Evolutionary conservation across 2,113 vertebrate genomes (phyloP).

Genomic region (Tragelaphus buxtoni): DNA sequence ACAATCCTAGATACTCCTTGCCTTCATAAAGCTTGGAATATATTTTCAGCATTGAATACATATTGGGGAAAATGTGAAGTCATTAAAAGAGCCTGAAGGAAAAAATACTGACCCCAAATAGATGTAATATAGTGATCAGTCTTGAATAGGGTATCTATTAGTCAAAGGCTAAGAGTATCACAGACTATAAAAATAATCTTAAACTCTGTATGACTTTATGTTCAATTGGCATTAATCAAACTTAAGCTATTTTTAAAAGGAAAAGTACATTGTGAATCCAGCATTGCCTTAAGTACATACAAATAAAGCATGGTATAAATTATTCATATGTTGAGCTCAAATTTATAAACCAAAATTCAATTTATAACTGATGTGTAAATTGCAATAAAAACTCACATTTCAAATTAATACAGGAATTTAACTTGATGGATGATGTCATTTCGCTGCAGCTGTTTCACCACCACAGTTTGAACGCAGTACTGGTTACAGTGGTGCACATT

Average conservation of each 20-base stretch:
- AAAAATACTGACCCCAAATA: neutral
- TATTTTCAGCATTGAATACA: neutral
- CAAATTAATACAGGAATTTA: neutral
- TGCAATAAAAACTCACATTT: neutral
- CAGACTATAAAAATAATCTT: neutral
- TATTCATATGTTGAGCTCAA: neutral
- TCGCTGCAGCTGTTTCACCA: neutral
- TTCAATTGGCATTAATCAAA: neutral
- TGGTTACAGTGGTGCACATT: neutral
- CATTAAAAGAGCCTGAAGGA: neutral
- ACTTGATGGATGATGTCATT: neutral
- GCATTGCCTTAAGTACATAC: neutral
- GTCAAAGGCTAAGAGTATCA: neutral
- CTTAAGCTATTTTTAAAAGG: neutral
- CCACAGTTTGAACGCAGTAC: neutral
- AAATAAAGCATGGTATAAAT: neutral
- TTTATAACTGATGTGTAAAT: neutral
- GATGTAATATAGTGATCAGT: neutral
- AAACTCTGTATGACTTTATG: neutral
- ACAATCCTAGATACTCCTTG: neutral
- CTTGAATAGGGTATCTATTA: neutral
- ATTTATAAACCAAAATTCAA: neutral
- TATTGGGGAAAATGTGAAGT: neutral
- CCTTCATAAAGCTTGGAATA: neutral
- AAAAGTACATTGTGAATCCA: neutral